A percentile compares a stretch with the other conserved stretches of the same genome.
phyloP scores from a whole-genome alignment of 2,113 vertebrate genomes.

The Caranx melampygus region DNA sequence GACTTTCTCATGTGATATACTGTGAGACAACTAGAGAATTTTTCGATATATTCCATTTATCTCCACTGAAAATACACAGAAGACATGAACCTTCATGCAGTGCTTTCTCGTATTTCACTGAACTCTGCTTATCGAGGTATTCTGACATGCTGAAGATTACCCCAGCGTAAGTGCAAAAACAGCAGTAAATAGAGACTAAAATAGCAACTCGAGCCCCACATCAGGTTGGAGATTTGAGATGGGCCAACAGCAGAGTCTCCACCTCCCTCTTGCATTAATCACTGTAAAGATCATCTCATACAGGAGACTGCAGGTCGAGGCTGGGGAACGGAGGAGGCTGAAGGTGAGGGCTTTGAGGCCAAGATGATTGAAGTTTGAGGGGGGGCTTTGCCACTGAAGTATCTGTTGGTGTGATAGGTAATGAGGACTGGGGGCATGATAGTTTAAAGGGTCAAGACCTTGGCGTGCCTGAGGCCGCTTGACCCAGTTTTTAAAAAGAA shows the following conservation, averaged over 20 bases:
- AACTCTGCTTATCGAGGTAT: constrained; percentile 6
- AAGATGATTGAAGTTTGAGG: constrained; percentile 37
- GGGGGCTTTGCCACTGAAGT: constrained; percentile 15
- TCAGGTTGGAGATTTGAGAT: constrained; percentile 52
- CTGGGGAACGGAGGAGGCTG: constrained; percentile 41
- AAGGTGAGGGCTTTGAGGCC: constrained; percentile 57
- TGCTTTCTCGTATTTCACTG: constrained; percentile 22
- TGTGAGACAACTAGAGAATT: constrained; percentile 18
- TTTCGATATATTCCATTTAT: constrained; percentile 30
- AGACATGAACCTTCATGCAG: background rate
- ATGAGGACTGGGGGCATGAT: constrained; percentile 31
- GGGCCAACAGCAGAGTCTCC: constrained; percentile 61
- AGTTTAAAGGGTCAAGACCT: constrained; percentile 17
- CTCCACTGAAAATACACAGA: constrained; percentile 11
- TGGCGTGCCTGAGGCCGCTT: constrained; percentile 8
- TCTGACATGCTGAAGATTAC: constrained; percentile 30
- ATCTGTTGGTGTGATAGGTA: constrained; percentile 21
- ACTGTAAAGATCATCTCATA: constrained; percentile 72
- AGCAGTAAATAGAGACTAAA: constrained; percentile 52
- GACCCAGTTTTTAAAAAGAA: constrained; percentile 46
- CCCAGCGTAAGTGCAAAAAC: constrained; percentile 39
- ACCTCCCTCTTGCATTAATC: constrained; percentile 76
- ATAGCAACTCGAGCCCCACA: constrained; percentile 47
- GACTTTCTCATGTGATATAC: constrained; percentile 10
- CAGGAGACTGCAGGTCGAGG: constrained; percentile 45